Base-by-base conservation (phyloP, 1,140 invertebrate species). In the Brachionus sp. region DNA sequence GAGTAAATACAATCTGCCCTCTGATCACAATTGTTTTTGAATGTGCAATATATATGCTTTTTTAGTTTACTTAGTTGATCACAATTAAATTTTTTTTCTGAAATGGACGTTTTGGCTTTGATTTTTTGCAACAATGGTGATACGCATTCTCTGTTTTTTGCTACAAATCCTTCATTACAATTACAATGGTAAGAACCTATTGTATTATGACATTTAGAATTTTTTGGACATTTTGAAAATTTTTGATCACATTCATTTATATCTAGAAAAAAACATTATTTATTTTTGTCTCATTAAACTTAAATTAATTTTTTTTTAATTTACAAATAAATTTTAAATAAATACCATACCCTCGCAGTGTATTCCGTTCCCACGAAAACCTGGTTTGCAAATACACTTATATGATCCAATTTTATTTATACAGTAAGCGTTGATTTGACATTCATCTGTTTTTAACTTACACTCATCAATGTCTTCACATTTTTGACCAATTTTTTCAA, bases 381-480 rank as follows among this genome's bases (percentile, higher is more conserved):
- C 77, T 23, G 9, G 1, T 23, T 62, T 80, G 39, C 77, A 80
- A n/a, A 80, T 7, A 66, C 77, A 80, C 6, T 66, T 80, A 66
- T 80, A 80, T 3, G 77, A 80, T 3, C 77, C 77, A 19, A 42
- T 57, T 37, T 62, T 57, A 35, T 80, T 80, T 3, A 80, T 35
- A 33, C 77, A 80, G 4, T 80, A 19, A 12, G 77, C 53, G 33
- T 80, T 62, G 16, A 13, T 80, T 19, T 42, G 50, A 64, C 77
- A 80, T 25, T 80, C 35, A 75, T 44, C 16, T 12, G 13, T 46
- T 23, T 80, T 42, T 25, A 37, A 0, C n/a, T 10, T n/a, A 23
- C 77, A 80, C 13, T 80, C 77, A 33, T 80, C 39, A 10, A 80
- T 35, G 37, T 80, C 77, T n/a, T 10, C n/a, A 53, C 83, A 84